phyloP scores from a whole-genome alignment of 2,888 invertebrate genomes.

The Operophtera brumata region DNA sequence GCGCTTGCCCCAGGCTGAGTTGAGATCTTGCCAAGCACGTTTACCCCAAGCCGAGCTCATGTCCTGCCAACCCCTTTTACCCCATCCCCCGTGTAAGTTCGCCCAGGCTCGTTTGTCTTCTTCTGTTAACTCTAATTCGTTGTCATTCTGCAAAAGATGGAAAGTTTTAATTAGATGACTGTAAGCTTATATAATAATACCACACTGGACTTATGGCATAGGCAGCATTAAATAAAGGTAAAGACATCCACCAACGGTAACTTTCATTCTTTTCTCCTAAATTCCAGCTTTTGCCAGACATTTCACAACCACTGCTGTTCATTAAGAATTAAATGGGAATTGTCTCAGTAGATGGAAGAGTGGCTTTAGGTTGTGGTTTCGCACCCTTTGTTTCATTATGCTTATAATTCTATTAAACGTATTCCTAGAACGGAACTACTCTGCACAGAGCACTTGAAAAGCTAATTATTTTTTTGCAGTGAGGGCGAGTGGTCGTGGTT shows the following conservation, averaged over 20 bases:
- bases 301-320: too few species aligned
- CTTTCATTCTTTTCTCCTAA: too few species aligned
- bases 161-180: neutral
- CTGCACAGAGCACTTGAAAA: constrained; percentile 34
- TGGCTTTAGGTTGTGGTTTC: constrained; percentile 9
- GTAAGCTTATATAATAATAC: neutral
- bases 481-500: neutral
- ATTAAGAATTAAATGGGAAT: too few species aligned
- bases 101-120: constrained; percentile 83
- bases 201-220: constrained; percentile 9
- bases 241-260: neutral
- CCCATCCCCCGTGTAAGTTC: constrained; percentile 80
- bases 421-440: constrained; percentile 21
- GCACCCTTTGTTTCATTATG: constrained; percentile 36
- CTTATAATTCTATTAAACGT: constrained; percentile 54
- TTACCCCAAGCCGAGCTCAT: constrained; percentile 80
- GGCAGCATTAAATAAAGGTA: constrained; percentile 2
- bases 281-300: neutral
- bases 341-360: too few species aligned
- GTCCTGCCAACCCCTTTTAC: constrained; percentile 82
- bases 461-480: constrained; percentile 45
- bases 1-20: constrained; percentile 80
- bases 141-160: constrained; percentile 56
- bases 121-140: constrained; percentile 72
- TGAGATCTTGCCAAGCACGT: constrained; percentile 79